phyloP scores from a whole-genome alignment of 2,113 vertebrate species.

The Suricata suricatta region DNA sequence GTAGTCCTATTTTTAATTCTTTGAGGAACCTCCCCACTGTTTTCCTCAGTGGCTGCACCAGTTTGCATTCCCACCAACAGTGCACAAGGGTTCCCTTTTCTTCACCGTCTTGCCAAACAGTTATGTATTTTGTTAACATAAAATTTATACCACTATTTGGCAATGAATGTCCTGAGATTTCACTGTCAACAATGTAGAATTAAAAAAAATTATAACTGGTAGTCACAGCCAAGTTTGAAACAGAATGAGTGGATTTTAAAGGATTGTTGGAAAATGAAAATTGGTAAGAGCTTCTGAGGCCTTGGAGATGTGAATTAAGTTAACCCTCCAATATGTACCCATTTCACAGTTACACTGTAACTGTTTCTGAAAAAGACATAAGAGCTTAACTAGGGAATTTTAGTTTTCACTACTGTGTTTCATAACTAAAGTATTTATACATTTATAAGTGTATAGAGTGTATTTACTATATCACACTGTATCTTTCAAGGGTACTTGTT shows the following conservation, averaged over 20 bases:
- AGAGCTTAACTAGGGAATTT: background rate
- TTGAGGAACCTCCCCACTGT: background rate
- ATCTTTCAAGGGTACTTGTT: background rate
- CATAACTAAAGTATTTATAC: background rate
- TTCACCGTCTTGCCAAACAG: background rate
- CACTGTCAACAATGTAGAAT: background rate
- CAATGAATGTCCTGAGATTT: background rate
- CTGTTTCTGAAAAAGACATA: background rate
- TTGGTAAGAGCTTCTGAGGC: background rate
- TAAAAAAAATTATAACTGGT: background rate
- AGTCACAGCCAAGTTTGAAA: background rate
- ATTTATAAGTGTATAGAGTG: background rate
- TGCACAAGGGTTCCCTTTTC: background rate
- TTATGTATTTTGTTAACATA: background rate
- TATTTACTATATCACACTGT: background rate
- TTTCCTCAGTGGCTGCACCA: background rate
- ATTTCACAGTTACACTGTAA: background rate
- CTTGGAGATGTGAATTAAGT: background rate
- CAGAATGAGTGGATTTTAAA: background rate
- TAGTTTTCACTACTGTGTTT: background rate
- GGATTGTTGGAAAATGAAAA: background rate
- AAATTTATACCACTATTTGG: background rate
- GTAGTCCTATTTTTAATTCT: background rate
- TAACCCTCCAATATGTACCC: background rate
- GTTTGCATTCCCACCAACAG: background rate